A percentile compares a stretch with the other conserved stretches of the same genome.
Evolutionary conservation across 2,888 invertebrate species (phyloP).

Genomic region (Mythimna vitellina): DNA sequence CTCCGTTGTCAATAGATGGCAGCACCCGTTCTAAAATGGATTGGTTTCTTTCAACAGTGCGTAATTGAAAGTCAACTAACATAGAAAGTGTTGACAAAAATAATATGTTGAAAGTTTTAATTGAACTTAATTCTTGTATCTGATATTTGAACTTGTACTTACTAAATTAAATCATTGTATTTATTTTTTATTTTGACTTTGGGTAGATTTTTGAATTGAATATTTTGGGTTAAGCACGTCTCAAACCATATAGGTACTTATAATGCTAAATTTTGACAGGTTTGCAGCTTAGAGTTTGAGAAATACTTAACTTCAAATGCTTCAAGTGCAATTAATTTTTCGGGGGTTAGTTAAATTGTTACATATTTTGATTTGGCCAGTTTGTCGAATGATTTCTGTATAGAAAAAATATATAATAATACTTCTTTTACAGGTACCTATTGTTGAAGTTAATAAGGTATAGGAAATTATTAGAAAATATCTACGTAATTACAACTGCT

Average conservation of each 20-base stretch:
- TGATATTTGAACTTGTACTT: background rate
- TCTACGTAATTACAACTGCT: background rate
- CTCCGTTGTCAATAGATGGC: constrained; percentile 62
- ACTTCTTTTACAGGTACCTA: background rate
- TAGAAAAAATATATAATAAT: background rate
- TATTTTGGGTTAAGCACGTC: too few species aligned
- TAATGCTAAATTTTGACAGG: too few species aligned
- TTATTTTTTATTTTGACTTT: background rate
- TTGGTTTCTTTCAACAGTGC: background rate
- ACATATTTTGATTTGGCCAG: background rate
- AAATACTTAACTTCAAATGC: too few species aligned
- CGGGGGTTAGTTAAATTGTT: background rate
- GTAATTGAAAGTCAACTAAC: background rate
- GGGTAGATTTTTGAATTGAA: too few species aligned
- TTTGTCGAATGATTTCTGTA: background rate
- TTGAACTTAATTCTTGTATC: background rate
- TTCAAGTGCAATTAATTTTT: too few species aligned
- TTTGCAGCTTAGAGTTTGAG: too few species aligned
- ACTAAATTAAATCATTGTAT: background rate
- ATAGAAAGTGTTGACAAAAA: background rate
- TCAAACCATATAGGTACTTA: too few species aligned
- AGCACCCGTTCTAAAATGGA: constrained; percentile 44
- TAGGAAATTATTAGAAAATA: background rate
- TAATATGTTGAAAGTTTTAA: background rate
- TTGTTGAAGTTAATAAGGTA: background rate